Evolutionary conservation across 2,797 vertebrate species (phyloP).

Genomic region (Gymnocypris eckloni): DNA sequence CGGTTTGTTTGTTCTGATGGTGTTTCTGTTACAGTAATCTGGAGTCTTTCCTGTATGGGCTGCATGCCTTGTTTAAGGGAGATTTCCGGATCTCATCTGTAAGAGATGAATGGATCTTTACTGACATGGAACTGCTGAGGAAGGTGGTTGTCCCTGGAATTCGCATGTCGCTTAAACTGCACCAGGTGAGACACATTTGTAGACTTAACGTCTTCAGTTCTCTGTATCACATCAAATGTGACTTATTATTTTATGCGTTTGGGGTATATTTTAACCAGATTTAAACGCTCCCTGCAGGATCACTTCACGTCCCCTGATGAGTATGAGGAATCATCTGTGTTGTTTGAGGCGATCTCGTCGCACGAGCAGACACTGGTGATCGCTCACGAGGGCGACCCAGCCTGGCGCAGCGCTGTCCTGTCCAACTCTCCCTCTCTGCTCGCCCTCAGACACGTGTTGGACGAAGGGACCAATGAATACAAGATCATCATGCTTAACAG

Average conservation of each 20-base stretch:
- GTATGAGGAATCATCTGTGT: slow-evolving; percentile 93
- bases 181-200: slow-evolving; percentile 85
- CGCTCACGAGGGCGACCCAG: slow-evolving; percentile 95
- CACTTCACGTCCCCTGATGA: slow-evolving; percentile 99
- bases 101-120: slow-evolving; percentile 98
- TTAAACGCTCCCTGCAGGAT: slow-evolving; percentile 79
- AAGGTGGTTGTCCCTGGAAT: slow-evolving; percentile 98
- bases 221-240: neutral
- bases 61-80: slow-evolving; percentile 97
- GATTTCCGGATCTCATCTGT: slow-evolving; percentile 98
- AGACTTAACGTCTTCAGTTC: neutral
- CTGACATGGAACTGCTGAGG: slow-evolving; percentile 98
- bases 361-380: slow-evolving; percentile 96
- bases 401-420: slow-evolving; percentile 96
- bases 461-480: slow-evolving; percentile 97
- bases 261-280: neutral
- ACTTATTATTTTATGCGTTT: neutral
- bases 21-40: slow-evolving; percentile 83
- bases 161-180: slow-evolving; percentile 97
- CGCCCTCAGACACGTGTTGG: slow-evolving; percentile 94
- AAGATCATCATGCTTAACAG: slow-evolving; percentile 98
- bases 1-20: neutral
- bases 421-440: slow-evolving; percentile 94
- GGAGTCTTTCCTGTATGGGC: slow-evolving; percentile 96
- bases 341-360: slow-evolving; percentile 94